Evolutionary conservation across 2,888 invertebrate species (phyloP).

Genomic region (Melanophora roralis): DNA sequence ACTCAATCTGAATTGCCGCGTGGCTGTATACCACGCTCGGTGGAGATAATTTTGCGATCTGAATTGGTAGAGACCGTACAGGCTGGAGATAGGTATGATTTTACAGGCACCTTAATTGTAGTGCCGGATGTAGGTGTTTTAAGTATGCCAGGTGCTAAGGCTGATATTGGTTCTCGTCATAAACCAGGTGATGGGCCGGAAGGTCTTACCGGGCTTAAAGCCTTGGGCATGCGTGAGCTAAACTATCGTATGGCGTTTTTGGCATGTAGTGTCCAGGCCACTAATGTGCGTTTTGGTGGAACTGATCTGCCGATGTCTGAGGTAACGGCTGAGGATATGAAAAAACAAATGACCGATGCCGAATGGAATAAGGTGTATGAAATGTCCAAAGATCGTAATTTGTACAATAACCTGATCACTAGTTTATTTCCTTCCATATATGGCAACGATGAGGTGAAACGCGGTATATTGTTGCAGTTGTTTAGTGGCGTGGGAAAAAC

Average conservation of each 20-base stretch:
- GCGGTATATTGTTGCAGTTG: slow-evolving; percentile 93
- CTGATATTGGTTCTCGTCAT: slow-evolving; percentile 87
- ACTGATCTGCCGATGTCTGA: slow-evolving; percentile 90
- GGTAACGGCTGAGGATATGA: slow-evolving; percentile 93
- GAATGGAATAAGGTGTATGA: slow-evolving; percentile 97
- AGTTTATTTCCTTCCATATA: slow-evolving; percentile 97
- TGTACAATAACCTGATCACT: slow-evolving; percentile 92
- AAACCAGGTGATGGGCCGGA: slow-evolving; percentile 86
- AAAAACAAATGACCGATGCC: slow-evolving; percentile 93
- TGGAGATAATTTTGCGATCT: slow-evolving; percentile 95
- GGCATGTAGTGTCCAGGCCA: slow-evolving; percentile 93
- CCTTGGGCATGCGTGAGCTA: slow-evolving; percentile 90
- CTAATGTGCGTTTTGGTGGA: slow-evolving; percentile 92
- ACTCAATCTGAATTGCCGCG: slow-evolving; percentile 97
- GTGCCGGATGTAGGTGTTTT: slow-evolving; percentile 96
- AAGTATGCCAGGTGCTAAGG: slow-evolving; percentile 87
- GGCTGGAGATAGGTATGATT: slow-evolving; percentile 90
- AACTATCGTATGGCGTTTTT: slow-evolving; percentile 93
- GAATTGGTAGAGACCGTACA: slow-evolving; percentile 96
- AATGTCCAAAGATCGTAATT: slow-evolving; percentile 95
- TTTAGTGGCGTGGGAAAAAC: slow-evolving; percentile 98
- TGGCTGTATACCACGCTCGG: slow-evolving; percentile 96
- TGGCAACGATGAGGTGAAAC: slow-evolving; percentile 97
- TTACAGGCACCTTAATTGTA: slow-evolving; percentile 96
- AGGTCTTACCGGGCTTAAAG: slow-evolving; percentile 89